Percentiles rank a stretch among this genome's conserved stretches.
Evolutionary conservation across 2,888 invertebrate genomes (phyloP).

Genomic region (Meiosimyza decipiens): DNA sequence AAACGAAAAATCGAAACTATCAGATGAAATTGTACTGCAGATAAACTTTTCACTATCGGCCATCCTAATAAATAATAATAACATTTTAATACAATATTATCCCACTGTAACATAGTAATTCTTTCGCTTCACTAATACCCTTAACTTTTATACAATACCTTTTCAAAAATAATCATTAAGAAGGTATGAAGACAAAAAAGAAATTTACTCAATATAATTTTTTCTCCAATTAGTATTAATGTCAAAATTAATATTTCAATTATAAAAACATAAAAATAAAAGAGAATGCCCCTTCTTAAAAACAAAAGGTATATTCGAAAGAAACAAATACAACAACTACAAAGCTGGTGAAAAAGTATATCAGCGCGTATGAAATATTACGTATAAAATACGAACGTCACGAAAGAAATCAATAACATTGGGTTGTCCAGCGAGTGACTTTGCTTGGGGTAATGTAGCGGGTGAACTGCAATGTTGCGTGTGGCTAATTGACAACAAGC

Average conservation of each 20-base stretch:
- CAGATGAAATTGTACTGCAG: too few relatives aligned
- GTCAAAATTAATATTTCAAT: slow-evolving; percentile 10
- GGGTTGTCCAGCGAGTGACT: not conserved
- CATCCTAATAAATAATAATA: too few relatives aligned
- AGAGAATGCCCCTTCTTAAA: too few relatives aligned
- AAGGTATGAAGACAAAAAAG: not conserved
- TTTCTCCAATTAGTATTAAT: slow-evolving; percentile 15
- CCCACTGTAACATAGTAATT: too few relatives aligned
- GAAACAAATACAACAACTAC: not conserved
- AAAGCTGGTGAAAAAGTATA: not conserved
- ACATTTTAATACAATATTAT: too few relatives aligned
- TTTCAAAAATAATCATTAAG: not conserved
- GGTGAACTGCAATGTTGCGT: slow-evolving; percentile 18
- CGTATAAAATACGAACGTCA: slow-evolving; percentile 6
- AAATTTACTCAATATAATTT: slow-evolving; percentile 12
- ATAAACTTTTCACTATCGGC: too few relatives aligned
- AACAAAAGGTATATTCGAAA: slow-evolving; percentile 7
- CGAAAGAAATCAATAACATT: slow-evolving; percentile 29
- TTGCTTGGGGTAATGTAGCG: not conserved
- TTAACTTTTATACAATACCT: not conserved
- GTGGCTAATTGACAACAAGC: slow-evolving; percentile 26
- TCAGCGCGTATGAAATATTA: not conserved
- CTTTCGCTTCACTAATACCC: not conserved
- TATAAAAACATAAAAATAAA: not conserved
- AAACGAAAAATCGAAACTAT: too few relatives aligned